Evolutionary conservation across 2,797 vertebrate genomes (phyloP), one percentile per base, ranked within the genome.

Genomic region (Zalophus californianus): DNA sequence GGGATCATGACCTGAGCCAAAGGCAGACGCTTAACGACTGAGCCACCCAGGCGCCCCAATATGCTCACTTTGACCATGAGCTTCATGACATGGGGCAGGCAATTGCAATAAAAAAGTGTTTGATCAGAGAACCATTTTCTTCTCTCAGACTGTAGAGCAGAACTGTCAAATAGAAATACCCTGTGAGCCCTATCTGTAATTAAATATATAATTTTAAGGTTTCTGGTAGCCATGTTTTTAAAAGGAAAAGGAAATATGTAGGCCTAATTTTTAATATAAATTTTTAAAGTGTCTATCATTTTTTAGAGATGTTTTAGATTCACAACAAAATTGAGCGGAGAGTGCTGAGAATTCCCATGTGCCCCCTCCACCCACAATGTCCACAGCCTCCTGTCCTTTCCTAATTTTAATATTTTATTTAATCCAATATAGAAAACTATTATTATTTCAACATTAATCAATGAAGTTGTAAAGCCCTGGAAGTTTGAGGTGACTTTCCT

Each of bases 231-330:
- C 35, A 62, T 4, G 50, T n/a, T 96, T 77, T 82, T 32, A 62
- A 88, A 89, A 94, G 18, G 86, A 75, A 72, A 94, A 85, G 70
- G 80, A 86, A 73, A 58, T 3, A 25, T 0, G 1, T 73, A 29
- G 32, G 48, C 35, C 62, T 86, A n/a, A 82, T n/a, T 84, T 88
- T 88, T 91, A 75, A 78, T 56, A 41, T 48, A 80, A 77, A 72
- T 27, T 50, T 32, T 54, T 72, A 56, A 73, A 48, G 3, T 77
- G 56, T 84, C 66, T 82, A 56, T 66, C n/a, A 70, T 44, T 78
- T 89, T 96, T 95, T 84, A 78, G 78, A 75, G 23, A 14, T 70
- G 29, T 62, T 90, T 84, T 70, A 90, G 82, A 64, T 58, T 94
- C 68, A n/a, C 29, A 88, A 78, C 44, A 92, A 79, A 94, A 66